Percentiles rank a stretch among this genome's conserved stretches.
Evolutionary conservation across 2,113 vertebrate genomes (phyloP).

Genomic region (Proteles cristata): DNA sequence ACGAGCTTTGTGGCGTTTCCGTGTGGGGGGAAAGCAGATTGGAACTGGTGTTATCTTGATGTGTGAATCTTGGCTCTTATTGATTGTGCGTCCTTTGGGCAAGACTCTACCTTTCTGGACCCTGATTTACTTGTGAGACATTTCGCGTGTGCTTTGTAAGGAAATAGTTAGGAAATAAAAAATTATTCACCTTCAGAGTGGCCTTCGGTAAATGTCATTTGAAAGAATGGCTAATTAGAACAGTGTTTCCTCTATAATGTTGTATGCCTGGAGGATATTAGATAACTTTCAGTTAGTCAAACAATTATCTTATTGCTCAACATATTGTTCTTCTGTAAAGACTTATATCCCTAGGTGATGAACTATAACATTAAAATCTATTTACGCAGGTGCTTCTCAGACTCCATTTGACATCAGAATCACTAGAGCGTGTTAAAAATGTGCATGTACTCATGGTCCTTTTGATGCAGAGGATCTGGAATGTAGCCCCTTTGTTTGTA

Average conservation of each 20-base stretch:
- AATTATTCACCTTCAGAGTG: slow-evolving; percentile 34
- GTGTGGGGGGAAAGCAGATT: slow-evolving; percentile 24
- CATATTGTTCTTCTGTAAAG: not conserved
- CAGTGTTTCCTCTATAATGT: not conserved
- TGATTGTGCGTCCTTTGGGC: not conserved
- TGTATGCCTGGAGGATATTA: slow-evolving; percentile 28
- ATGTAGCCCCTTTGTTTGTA: not conserved
- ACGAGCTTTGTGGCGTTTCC: not conserved
- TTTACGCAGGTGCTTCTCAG: not conserved
- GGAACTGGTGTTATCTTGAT: slow-evolving; percentile 8
- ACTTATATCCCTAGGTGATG: not conserved
- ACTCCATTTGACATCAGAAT: not conserved
- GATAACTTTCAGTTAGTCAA: not conserved
- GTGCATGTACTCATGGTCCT: not conserved
- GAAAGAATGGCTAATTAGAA: slow-evolving; percentile 43
- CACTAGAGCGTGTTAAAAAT: not conserved
- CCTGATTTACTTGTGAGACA: slow-evolving; percentile 37
- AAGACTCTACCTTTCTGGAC: not conserved
- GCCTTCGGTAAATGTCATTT: slow-evolving; percentile 30
- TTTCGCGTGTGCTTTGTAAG: slow-evolving; percentile 49
- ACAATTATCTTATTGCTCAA: not conserved
- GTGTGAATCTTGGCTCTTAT: slow-evolving; percentile 23
- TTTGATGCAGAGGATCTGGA: not conserved
- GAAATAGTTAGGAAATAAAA: slow-evolving; percentile 43
- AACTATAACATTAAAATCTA: not conserved